Conservation (phyloP, 2,888 invertebrate genomes). For the Diadegma fenestrale region DNA sequence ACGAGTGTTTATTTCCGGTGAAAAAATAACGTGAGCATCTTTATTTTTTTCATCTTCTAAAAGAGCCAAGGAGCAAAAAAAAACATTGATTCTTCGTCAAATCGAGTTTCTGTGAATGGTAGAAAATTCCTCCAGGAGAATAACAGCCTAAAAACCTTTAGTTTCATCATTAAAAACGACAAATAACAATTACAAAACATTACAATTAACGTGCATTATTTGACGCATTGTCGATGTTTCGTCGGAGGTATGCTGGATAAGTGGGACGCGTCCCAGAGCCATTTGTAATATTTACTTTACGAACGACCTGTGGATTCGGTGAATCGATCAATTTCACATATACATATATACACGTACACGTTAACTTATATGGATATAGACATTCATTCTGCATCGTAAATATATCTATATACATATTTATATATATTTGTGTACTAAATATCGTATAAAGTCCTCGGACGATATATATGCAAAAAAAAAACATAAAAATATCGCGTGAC, state of each 20-base stretch:
- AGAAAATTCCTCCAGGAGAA: slow-evolving; percentile 14
- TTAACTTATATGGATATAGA: slow-evolving; percentile 4
- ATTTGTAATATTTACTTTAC: slow-evolving; percentile 44
- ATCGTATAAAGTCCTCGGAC: slow-evolving; percentile 53
- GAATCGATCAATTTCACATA: slow-evolving; percentile 50
- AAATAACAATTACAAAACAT: neutral
- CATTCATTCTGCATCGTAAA: slow-evolving; percentile 1
- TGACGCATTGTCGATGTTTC: slow-evolving; percentile 17
- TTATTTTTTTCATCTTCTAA: slow-evolving; percentile 5
- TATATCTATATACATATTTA: slow-evolving; percentile 27
- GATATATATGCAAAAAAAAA: neutral
- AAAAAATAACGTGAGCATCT: slow-evolving; percentile 12
- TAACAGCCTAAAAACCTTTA: slow-evolving; percentile 27
- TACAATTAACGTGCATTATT: slow-evolving; percentile 9
- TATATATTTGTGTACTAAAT: slow-evolving; percentile 54
- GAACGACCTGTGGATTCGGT: slow-evolving; percentile 54
- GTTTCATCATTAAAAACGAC: neutral
- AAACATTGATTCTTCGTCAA: slow-evolving; percentile 34
- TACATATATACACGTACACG: slow-evolving; percentile 35
- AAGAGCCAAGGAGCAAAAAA: slow-evolving; percentile 16
- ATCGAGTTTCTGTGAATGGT: slow-evolving; percentile 50
- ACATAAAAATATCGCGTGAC: slow-evolving; percentile 3
- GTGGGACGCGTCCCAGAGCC: slow-evolving; percentile 47
- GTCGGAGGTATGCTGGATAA: slow-evolving; percentile 26
- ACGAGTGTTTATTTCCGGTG: slow-evolving; percentile 3